These are phyloP conservation scores for Heliconius erato DNA, from an alignment of 2,888 invertebrate genomes.

Conservation along the genomic window DNA sequence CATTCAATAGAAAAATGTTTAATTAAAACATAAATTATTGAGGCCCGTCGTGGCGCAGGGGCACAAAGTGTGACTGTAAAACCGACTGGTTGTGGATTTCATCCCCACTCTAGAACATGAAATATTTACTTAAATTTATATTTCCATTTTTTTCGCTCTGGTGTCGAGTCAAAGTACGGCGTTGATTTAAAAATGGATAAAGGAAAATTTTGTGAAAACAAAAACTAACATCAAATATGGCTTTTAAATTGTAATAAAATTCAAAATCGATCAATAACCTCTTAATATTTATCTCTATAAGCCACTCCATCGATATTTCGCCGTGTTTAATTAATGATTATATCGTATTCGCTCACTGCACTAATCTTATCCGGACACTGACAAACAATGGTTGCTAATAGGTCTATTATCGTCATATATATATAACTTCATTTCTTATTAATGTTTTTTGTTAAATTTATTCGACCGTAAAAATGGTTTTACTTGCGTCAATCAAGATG, in stretches of 20 bases:
- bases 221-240: not conserved
- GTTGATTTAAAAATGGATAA: too few relatives aligned
- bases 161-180: too few relatives aligned
- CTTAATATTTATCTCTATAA: constrained; percentile 14
- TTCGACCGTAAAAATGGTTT: too few relatives aligned
- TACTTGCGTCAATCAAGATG: too few relatives aligned
- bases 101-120: too few relatives aligned
- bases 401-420: constrained; percentile 13
- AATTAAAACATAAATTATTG: too few relatives aligned
- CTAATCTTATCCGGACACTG: constrained; percentile 36
- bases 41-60: too few relatives aligned
- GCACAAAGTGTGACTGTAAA: too few relatives aligned
- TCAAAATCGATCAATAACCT: constrained; percentile 7
- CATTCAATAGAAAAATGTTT: too few relatives aligned
- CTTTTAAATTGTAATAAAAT: not conserved
- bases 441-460: not conserved
- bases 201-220: not conserved
- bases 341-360: constrained; percentile 20
- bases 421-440: not conserved
- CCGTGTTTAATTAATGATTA: constrained; percentile 39
- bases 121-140: too few relatives aligned
- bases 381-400: constrained; percentile 33
- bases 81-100: too few relatives aligned
- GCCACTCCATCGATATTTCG: constrained; percentile 13
- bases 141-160: too few relatives aligned